Base-by-base conservation (phyloP, 1,140 invertebrate genomes). In the Heliothis subflexa region DNA sequence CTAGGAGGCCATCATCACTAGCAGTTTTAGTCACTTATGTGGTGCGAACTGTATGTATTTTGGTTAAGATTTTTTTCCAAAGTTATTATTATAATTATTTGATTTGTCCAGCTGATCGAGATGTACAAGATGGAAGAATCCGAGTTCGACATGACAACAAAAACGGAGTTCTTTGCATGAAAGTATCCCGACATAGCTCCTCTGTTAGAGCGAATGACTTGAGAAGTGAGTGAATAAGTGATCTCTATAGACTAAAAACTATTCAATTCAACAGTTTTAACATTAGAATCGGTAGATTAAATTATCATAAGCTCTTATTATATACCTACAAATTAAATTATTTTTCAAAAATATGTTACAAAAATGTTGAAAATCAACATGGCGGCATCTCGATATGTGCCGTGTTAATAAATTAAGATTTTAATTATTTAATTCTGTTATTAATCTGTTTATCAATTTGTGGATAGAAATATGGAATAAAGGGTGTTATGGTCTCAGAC, bases 81-180 rank as follows among this genome's bases (percentile, higher is more conserved):
- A n/a, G n/a, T n/a, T n/a, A n/a, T n/a, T n/a, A n/a, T n/a, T n/a
- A n/a, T n/a, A n/a, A n/a, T n/a, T n/a, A n/a, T n/a, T n/a, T n/a
- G n/a, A n/a, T 49, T 47, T 4, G 59, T 96, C 62, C 95, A 99
- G 98, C 96, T 98, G 85, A 96, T 99, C 93, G 98, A 99, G 93
- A 97, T 99, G 96, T 98, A 98, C 95, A 98, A 98, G 95, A 98
- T 98, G 95, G 98, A 98, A 94, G 98, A 99, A 93, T 96, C 98
- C 81, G 98, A 99, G 88, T 98, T 98, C 91, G 97, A 98, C 88
- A 96, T 99, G 95, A 97, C 97, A 86, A 97, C 97, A 86, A 99
- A 98, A 95, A 96, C 96, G 81, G 98, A 98, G 92, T 98, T 98
- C 94, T 99, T 98, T 95, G 98, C 97, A 93, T 98, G 96, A 96